phyloP scores from a whole-genome alignment of 2,113 vertebrate species.

The Dicrurus megarhynchus region DNA sequence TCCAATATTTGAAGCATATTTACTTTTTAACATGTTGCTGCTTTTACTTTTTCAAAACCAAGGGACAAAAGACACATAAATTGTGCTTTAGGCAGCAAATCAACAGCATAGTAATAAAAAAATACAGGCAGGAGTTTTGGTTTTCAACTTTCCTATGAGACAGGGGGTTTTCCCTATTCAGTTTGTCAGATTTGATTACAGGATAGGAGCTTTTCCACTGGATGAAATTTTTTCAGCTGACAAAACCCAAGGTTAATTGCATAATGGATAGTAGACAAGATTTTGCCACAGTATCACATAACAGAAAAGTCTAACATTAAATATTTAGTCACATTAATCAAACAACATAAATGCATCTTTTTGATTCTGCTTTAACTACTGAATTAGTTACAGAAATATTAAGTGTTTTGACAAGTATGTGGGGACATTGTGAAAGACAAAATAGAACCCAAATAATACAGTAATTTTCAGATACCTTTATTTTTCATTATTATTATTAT shows the following conservation, averaged over 20 bases:
- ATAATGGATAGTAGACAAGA: background rate
- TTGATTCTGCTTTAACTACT: background rate
- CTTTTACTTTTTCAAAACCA: background rate
- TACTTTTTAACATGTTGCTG: background rate
- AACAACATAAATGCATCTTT: background rate
- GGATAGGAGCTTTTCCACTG: background rate
- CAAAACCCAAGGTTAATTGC: background rate
- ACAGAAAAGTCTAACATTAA: background rate
- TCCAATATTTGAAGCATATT: background rate
- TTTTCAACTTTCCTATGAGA: background rate
- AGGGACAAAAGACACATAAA: background rate
- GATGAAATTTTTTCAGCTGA: background rate
- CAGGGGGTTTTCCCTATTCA: background rate
- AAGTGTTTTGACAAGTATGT: background rate
- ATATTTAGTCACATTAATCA: background rate
- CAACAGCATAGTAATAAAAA: background rate
- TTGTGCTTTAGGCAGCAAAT: background rate
- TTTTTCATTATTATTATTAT: too few relatives aligned
- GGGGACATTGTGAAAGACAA: background rate
- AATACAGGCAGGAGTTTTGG: background rate
- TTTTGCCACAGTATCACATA: background rate
- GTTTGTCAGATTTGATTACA: background rate
- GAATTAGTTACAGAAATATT: background rate
- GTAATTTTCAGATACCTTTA: background rate
- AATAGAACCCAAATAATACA: background rate